These are phyloP conservation scores for Microctonus aethiopoides DNA, from an alignment of 2,888 invertebrate species.

Conservation along the genomic window DNA sequence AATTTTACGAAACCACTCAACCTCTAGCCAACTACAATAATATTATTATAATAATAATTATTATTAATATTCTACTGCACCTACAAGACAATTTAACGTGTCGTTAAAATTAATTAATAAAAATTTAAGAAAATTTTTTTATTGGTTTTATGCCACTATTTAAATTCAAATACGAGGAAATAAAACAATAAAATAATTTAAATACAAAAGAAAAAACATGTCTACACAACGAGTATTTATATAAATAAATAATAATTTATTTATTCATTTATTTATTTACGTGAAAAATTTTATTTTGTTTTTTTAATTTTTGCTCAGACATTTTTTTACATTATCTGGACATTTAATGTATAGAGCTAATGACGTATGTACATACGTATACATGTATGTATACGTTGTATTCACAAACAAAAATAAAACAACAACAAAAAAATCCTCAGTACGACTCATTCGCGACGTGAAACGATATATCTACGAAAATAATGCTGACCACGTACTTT, in stretches of 20 bases:
- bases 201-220: neutral
- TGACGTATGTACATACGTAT: slow-evolving; percentile 8
- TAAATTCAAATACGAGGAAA: neutral
- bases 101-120: neutral
- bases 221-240: neutral
- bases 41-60: neutral
- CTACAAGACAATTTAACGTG: neutral
- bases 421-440: neutral
- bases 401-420: neutral
- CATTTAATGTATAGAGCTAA: neutral
- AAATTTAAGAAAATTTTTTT: too few species aligned
- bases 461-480: slow-evolving; percentile 22
- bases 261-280: neutral
- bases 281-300: neutral
- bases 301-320: neutral
- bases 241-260: too few species aligned
- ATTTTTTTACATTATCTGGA: neutral
- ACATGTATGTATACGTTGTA: too few species aligned
- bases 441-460: slow-evolving; percentile 24
- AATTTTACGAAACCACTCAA: slow-evolving; percentile 21
- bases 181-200: neutral
- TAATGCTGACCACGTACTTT: slow-evolving; percentile 36
- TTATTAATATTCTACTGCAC: neutral
- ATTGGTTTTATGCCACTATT: too few species aligned
- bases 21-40: slow-evolving; percentile 16